Evolutionary conservation across 2,888 invertebrate species (phyloP).

Genomic region (Myathropa florea): DNA sequence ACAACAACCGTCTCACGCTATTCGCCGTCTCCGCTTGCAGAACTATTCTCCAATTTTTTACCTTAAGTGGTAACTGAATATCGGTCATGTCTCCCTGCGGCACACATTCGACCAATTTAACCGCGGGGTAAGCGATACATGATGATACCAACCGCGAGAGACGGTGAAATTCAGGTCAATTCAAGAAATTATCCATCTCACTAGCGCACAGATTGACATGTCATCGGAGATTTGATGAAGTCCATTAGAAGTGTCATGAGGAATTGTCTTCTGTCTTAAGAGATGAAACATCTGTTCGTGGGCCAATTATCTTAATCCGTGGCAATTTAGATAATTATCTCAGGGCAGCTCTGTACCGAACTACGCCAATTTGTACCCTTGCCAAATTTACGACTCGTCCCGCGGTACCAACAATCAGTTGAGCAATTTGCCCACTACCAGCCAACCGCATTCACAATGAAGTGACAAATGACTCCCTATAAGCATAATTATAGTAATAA

Average conservation of each 20-base stretch:
- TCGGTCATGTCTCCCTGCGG: neutral
- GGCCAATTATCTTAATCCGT: too few species aligned
- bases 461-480: slow-evolving; percentile 66
- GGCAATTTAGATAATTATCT: too few species aligned
- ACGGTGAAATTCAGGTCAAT: neutral
- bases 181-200: neutral
- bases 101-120: neutral
- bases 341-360: too few species aligned
- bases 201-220: neutral
- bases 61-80: neutral
- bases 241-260: too few species aligned
- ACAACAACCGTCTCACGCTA: neutral
- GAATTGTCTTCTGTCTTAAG: too few species aligned
- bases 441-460: slow-evolving; percentile 41
- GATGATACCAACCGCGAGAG: neutral
- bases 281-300: too few species aligned
- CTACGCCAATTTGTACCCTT: too few species aligned
- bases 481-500: slow-evolving; percentile 67
- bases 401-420: too few species aligned
- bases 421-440: too few species aligned
- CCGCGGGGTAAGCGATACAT: neutral
- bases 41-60: neutral
- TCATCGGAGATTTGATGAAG: neutral
- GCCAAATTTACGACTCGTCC: too few species aligned
- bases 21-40: neutral